Evolutionary conservation across 2,888 invertebrate species (phyloP).

Genomic region (Acleris laterana): DNA sequence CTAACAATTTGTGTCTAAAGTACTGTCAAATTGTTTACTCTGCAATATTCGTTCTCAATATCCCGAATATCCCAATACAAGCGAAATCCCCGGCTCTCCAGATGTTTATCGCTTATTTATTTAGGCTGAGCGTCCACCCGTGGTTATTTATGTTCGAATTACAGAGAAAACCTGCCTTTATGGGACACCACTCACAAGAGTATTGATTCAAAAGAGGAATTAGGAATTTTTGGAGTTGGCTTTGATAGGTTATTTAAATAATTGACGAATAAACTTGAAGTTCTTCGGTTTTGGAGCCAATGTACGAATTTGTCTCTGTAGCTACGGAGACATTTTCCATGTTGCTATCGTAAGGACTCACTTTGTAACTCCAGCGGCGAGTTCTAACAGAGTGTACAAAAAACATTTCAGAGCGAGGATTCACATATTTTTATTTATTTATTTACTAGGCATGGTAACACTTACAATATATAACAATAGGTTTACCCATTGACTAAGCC

Average conservation of each 20-base stretch:
- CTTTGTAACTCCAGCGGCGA: no score
- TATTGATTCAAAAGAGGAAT: slow-evolving; percentile 8
- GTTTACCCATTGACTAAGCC: no score
- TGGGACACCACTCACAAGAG: slow-evolving; percentile 19
- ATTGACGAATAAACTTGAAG: no score
- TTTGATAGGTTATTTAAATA: slow-evolving; percentile 20
- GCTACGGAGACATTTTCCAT: no score
- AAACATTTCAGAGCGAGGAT: no score
- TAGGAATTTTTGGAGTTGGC: background rate
- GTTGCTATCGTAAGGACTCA: no score
- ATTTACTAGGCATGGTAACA: no score
- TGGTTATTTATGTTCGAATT: slow-evolving; percentile 35
- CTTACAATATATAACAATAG: no score
- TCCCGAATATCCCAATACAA: slow-evolving; percentile 3
- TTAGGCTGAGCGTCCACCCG: slow-evolving; percentile 23
- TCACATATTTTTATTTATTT: no score
- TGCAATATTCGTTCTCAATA: background rate
- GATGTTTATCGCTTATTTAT: slow-evolving; percentile 40
- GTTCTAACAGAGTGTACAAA: no score
- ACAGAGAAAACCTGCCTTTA: slow-evolving; percentile 34
- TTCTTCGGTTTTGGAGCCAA: no score
- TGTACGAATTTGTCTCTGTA: no score
- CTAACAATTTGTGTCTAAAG: background rate
- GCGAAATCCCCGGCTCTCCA: slow-evolving; percentile 11
- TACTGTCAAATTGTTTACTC: background rate